Base-by-base conservation (phyloP, 2,113 vertebrate species). In the Dendropsophus ebraccatus region DNA sequence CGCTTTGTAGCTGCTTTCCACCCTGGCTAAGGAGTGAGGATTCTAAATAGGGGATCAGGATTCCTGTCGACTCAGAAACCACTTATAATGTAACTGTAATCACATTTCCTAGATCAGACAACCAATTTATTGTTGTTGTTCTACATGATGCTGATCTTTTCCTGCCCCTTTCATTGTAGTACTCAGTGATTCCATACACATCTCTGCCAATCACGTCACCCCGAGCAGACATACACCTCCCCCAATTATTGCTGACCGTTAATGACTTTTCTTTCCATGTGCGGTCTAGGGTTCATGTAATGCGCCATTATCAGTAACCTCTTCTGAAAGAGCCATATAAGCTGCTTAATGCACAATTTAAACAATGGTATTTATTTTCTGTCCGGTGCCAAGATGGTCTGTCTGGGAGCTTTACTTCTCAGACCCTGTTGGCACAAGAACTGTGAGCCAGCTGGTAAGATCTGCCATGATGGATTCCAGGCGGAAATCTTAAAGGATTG, bases 391-490 rank as follows among this genome's bases (percentile, higher is more conserved):
- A 86, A 86, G 67, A 86, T 80, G 76, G 45, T 17, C 62, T 67
- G 84, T 86, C 84, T 86, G 84, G 76, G 72, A 84, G 82, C 82
- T 84, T 75, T 32, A 75, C 52, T 84, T 75, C 69, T 84, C 72
- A 75, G 69, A 84, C 69, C 82, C 69, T 52, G 69, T 30, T 83
- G 82, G 82, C 82, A 83, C 50, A 49, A 41, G 67, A 58, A 54
- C 67, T 45, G 52, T 9, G 13, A 58, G 82, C 62, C 84, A 86
- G 84, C 84, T 86, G 84, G 84, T 86, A 80, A 69, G 84, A 86
- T 86, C 52, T 86, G 49, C 25, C 17, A 56, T 62, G 52, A 84
- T 41, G 58, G 41, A 84, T 84, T 84, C 82, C 73, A 85, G 83
- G 23, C 62, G 76, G 58, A 69, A 28, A 32, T 54, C 45, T 54